Percentiles rank a stretch among this genome's conserved stretches.
Evolutionary conservation across 2,113 vertebrate genomes (phyloP).

Genomic region (Entomyzon cyanotis): DNA sequence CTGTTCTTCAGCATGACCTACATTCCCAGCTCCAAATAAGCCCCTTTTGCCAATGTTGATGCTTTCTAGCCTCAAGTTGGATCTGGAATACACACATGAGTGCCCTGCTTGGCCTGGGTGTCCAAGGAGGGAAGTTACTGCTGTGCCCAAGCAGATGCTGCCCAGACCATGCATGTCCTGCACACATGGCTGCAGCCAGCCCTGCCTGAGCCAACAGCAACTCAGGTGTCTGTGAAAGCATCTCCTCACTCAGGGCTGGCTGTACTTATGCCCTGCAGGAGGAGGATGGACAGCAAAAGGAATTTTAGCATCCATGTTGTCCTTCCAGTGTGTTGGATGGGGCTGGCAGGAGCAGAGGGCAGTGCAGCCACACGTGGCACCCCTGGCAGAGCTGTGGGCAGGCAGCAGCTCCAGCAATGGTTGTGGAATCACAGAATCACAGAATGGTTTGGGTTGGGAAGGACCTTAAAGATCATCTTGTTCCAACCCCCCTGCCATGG

Average conservation of each 20-base stretch:
- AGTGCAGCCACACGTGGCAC: not conserved
- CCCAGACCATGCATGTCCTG: not conserved
- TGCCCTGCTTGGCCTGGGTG: not conserved
- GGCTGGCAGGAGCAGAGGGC: not conserved
- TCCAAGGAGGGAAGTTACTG: not conserved
- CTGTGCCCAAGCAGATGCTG: not conserved
- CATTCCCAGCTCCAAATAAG: slow-evolving; percentile 56
- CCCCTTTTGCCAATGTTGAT: not conserved
- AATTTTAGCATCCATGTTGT: not conserved
- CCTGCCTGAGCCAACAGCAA: not conserved
- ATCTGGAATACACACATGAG: not conserved
- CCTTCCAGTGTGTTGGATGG: not conserved
- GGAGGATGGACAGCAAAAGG: not conserved
- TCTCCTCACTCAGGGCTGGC: not conserved
- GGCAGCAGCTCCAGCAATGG: not conserved
- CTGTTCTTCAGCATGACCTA: slow-evolving; percentile 37
- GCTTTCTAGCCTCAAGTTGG: not conserved
- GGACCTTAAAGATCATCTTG: not conserved
- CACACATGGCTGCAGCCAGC: not conserved
- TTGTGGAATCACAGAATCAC: not conserved
- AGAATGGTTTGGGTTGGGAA: not conserved
- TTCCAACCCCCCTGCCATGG: not conserved
- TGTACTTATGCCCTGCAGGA: not conserved
- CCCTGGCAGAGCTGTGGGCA: not conserved
- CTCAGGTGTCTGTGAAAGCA: not conserved